These are phyloP conservation scores for Dreissena polymorpha DNA, from an alignment of 1,140 invertebrate genomes.

Conservation along the genomic window DNA sequence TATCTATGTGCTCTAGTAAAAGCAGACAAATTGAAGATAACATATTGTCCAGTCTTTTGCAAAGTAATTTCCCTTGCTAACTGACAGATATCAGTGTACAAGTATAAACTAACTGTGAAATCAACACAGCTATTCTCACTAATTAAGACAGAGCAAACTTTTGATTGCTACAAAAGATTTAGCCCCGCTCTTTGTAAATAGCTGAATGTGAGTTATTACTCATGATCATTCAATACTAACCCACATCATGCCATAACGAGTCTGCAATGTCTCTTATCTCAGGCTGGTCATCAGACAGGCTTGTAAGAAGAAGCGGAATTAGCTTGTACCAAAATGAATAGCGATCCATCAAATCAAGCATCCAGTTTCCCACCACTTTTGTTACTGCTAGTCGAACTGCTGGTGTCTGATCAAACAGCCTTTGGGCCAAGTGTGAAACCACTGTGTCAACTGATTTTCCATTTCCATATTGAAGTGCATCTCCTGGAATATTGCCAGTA, in stretches of 20 bases:
- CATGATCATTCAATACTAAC: conserved; percentile 72
- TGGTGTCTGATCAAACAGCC: conserved; percentile 88
- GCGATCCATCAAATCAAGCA: conserved; percentile 86
- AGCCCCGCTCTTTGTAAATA: no score
- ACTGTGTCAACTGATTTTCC: conserved; percentile 84
- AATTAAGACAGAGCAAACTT: no score
- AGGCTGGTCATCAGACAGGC: conserved; percentile 86
- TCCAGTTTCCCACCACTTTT: conserved; percentile 85
- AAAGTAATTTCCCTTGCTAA: no score
- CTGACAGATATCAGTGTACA: no score
- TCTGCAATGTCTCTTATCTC: conserved; percentile 83
- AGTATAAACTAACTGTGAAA: no score
- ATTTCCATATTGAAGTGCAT: conserved; percentile 83
- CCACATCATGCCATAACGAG: conserved; percentile 85
- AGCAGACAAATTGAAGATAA: no score
- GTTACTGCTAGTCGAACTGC: conserved; percentile 85
- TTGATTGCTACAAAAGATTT: no score
- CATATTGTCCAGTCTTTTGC: no score
- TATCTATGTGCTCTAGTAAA: no score
- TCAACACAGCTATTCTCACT: no score
- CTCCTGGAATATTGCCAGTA: conserved; percentile 75
- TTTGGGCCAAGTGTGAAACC: conserved; percentile 85
- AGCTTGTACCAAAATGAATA: conserved; percentile 90
- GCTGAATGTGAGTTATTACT: no score
- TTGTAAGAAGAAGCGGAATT: conserved; percentile 88